phyloP scores from a whole-genome alignment of 1,140 invertebrate species.

The Gryon sp. region DNA sequence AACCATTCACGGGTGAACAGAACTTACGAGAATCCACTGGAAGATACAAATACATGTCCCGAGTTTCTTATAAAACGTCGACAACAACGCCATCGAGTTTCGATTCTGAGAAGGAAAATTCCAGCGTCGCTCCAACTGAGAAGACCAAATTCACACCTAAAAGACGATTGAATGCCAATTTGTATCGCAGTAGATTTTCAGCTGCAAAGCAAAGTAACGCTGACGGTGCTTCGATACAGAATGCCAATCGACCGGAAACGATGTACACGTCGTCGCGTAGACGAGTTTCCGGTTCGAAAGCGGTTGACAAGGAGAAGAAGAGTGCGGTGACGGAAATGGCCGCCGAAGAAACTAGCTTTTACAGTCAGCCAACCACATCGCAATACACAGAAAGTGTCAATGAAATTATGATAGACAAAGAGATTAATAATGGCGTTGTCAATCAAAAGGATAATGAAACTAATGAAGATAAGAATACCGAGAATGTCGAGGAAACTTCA shows the following conservation, averaged over 20 bases:
- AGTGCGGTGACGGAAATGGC: constrained; percentile 67
- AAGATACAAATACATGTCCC: constrained; percentile 74
- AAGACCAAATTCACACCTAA: constrained; percentile 71
- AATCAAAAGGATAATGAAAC: constrained; percentile 38
- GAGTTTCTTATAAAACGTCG: constrained; percentile 68
- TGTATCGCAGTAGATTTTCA: constrained; percentile 71
- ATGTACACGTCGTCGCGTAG: constrained; percentile 69
- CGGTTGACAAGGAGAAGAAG: constrained; percentile 40
- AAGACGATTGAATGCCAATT: constrained; percentile 65
- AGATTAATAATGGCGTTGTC: constrained; percentile 29
- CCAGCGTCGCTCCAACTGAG: constrained; percentile 62
- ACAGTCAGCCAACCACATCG: constrained; percentile 61
- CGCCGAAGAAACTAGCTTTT: constrained; percentile 73
- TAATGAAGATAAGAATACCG: constrained; percentile 49
- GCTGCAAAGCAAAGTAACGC: constrained; percentile 18
- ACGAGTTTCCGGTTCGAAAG: constrained; percentile 60
- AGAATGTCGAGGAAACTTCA: neutral
- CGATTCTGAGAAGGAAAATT: constrained; percentile 40
- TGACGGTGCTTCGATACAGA: constrained; percentile 26
- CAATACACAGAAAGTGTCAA: constrained; percentile 55
- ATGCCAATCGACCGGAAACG: constrained; percentile 66
- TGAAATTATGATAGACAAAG: constrained; percentile 54
- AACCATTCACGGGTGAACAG: constrained; percentile 39
- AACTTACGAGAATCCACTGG: constrained; percentile 61
- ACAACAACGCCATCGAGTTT: constrained; percentile 54